These are phyloP conservation scores for Drosophila anceps DNA, from an alignment of 2,888 invertebrate genomes.

Conservation along the genomic window DNA sequence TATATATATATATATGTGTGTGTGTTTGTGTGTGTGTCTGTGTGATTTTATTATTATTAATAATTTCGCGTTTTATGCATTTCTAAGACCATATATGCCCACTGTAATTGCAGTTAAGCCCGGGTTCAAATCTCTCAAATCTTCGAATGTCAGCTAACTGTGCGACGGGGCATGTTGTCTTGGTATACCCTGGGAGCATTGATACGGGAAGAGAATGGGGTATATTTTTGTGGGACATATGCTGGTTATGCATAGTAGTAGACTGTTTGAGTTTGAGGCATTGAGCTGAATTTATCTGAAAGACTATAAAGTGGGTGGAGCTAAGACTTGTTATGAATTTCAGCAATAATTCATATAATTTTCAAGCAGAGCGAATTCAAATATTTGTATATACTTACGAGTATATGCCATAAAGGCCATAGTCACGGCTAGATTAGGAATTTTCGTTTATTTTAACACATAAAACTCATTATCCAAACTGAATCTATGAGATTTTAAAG, in stretches of 20 bases:
- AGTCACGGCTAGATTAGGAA: too few species aligned
- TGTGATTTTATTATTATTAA: constrained; percentile 58
- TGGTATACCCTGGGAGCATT: background rate
- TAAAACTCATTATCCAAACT: too few species aligned
- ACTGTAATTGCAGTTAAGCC: constrained; percentile 55
- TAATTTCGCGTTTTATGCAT: constrained; percentile 64
- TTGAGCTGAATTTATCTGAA: background rate
- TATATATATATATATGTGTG: constrained; percentile 14
- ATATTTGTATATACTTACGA: too few species aligned
- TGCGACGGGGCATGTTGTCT: constrained; percentile 36
- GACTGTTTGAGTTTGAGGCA: too few species aligned
- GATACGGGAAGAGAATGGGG: too few species aligned
- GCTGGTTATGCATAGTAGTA: background rate
- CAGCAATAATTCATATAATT: too few species aligned
- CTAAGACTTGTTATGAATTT: too few species aligned
- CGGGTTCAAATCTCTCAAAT: constrained; percentile 17
- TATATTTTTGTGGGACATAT: background rate
- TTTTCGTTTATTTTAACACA: too few species aligned
- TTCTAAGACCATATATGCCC: constrained; percentile 45
- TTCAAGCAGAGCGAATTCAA: too few species aligned
- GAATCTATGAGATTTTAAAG: too few species aligned
- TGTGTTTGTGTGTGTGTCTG: constrained; percentile 4
- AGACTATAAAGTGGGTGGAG: background rate
- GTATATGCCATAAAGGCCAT: too few species aligned
- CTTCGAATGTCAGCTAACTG: constrained; percentile 45